Base-by-base conservation (phyloP, 2,888 invertebrate genomes). In the Fissipunctia ypsillon region DNA sequence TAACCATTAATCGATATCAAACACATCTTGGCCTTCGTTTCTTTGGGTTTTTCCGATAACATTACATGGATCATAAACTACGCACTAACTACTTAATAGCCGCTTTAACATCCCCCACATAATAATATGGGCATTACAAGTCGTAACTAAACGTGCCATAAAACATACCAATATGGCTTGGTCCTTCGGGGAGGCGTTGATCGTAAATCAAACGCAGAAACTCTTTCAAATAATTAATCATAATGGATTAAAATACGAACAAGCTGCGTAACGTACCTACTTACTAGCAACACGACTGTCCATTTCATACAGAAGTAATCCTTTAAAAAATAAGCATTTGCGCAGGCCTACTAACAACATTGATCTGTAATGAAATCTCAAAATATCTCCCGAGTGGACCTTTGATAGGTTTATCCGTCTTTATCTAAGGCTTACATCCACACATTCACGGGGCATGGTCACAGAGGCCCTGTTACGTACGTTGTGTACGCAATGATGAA, bases 51-150 rank as follows among this genome's bases (percentile, higher is more conserved):
- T 64, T 35, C 41, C 59, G 25, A n/a, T 71, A 60, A 35, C 48
- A 50, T 52, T 38, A 64, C 31, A 38, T 28, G 43, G 10, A 48
- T 25, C 25, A 54, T 54, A 71, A 78, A 71, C 76, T 19, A 65
- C 16, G 45, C 65, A 64, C 63, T 71, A 71, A 54, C 25, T n/a
- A 56, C 48, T 54, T 45, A 65, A 73, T 52, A 63, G 60, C 75
- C 31, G 28, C 3, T 63, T 43, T 66, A 64, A 74, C 22, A 65
- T 61, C 25, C 16, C 45, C 50, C 61, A 22, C 14, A 25, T 66
- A n/a, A n/a, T n/a, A n/a, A n/a, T n/a, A 80, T 28, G 50, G 68
- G 22, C 56, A 69, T 54, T 48, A 57, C 35, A 73, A 73, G 14
- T 59, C 52, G 67, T 73, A 43, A 69, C 31, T 57, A 64, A 54